Evolutionary conservation across 1,140 invertebrate genomes (phyloP).

Genomic region (Pectinophora gossypiella): DNA sequence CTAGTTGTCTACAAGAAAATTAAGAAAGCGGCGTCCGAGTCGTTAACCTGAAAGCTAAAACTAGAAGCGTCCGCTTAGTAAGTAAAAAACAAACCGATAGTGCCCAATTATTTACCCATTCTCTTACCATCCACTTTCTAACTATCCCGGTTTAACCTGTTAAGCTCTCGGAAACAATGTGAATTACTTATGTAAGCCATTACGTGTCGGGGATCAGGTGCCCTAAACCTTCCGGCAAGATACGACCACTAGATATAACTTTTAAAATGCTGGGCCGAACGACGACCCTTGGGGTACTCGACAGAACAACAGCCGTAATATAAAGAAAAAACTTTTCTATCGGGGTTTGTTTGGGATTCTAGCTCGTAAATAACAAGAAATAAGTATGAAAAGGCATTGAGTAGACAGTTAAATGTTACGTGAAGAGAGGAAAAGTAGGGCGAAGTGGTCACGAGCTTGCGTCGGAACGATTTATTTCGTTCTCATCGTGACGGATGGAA

Average conservation of each 20-base stretch:
- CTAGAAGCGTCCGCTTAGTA: background rate
- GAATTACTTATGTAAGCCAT: slow-evolving; percentile 30
- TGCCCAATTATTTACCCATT: slow-evolving; percentile 25
- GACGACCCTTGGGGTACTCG: background rate
- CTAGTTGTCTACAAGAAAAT: no score
- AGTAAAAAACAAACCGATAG: slow-evolving; percentile 8
- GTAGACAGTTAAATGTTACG: background rate
- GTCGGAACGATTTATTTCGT: slow-evolving; percentile 18
- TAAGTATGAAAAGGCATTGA: background rate
- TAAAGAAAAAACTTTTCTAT: background rate
- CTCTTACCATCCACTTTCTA: slow-evolving; percentile 23
- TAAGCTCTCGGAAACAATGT: slow-evolving; percentile 23
- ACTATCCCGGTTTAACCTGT: slow-evolving; percentile 16
- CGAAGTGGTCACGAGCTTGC: slow-evolving; percentile 25
- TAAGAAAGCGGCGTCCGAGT: background rate
- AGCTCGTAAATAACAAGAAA: background rate
- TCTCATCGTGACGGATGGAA: slow-evolving; percentile 26
- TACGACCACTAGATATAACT: background rate
- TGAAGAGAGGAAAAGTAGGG: slow-evolving; percentile 26
- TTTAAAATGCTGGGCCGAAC: background rate
- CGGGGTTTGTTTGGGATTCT: background rate
- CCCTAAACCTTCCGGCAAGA: slow-evolving; percentile 8
- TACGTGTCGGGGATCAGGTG: slow-evolving; percentile 22
- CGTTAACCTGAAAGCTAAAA: background rate
- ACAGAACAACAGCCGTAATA: background rate